Evolutionary conservation across 2,113 vertebrate species (phyloP).

Genomic region (Orientallactaga bullata): DNA sequence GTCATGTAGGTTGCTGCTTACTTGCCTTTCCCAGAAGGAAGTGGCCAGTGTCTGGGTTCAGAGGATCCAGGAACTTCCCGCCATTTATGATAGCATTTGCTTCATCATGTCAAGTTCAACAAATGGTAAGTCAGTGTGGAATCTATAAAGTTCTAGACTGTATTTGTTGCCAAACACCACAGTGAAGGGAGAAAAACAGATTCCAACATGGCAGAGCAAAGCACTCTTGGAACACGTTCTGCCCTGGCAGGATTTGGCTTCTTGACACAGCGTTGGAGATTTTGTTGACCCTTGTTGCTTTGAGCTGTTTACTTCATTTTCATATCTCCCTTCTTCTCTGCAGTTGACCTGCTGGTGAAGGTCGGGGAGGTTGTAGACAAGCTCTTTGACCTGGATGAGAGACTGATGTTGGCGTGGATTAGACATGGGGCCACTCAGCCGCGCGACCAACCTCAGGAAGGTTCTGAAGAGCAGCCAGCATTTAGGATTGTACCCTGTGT

Average conservation of each 20-base stretch:
- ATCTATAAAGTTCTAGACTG: background rate
- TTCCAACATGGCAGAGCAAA: background rate
- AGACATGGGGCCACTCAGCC: slow-evolving; percentile 78
- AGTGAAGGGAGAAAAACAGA: background rate
- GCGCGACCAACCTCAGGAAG: slow-evolving; percentile 75
- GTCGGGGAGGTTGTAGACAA: slow-evolving; percentile 97
- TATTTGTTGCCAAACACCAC: background rate
- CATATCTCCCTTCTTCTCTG: slow-evolving; percentile 16
- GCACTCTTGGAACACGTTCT: background rate
- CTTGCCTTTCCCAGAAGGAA: slow-evolving; percentile 94
- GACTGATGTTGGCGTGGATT: slow-evolving; percentile 96
- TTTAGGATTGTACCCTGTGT: slow-evolving; percentile 89
- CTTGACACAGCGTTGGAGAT: slow-evolving; percentile 33
- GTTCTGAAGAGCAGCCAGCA: slow-evolving; percentile 86
- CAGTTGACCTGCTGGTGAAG: slow-evolving; percentile 96
- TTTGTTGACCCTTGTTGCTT: slow-evolving; percentile 1
- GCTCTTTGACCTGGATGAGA: slow-evolving; percentile 97
- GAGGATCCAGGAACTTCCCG: slow-evolving; percentile 90
- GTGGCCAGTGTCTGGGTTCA: slow-evolving; percentile 93
- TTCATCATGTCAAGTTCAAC: slow-evolving; percentile 99
- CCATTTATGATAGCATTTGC: slow-evolving; percentile 90
- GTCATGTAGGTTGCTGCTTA: slow-evolving; percentile 92
- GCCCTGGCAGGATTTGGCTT: background rate
- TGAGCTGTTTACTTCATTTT: background rate
- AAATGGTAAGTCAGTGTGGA: slow-evolving; percentile 89